A percentile compares a stretch with the other conserved stretches of the same genome.
Conservation (phyloP, 2,888 invertebrate genomes). For the Zhuqinia jingwanae region DNA sequence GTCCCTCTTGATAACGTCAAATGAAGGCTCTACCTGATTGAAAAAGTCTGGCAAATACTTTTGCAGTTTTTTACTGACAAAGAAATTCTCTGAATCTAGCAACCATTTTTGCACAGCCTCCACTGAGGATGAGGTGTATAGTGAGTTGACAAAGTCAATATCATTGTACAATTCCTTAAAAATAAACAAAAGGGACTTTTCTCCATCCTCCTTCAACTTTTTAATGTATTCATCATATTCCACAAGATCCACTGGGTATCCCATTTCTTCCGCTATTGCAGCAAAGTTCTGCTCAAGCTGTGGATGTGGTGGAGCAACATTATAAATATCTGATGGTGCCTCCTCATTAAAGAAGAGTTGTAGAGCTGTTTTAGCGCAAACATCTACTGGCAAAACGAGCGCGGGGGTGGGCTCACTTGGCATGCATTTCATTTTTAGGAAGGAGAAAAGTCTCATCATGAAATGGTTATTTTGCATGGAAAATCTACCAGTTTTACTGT, state of each 20-base stretch:
- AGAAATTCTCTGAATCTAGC: conserved; percentile 57
- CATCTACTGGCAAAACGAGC: conserved; percentile 63
- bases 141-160: conserved; percentile 64
- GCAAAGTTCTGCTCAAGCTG: conserved; percentile 61
- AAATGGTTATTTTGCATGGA: conserved; percentile 64
- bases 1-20: conserved; percentile 67
- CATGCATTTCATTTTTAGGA: conserved; percentile 63
- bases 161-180: conserved; percentile 66
- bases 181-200: conserved; percentile 50
- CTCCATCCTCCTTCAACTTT: conserved; percentile 62
- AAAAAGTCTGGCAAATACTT: conserved; percentile 57
- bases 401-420: conserved; percentile 48
- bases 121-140: conserved; percentile 61
- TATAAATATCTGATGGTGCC: conserved; percentile 63
- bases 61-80: conserved; percentile 65
- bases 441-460: conserved; percentile 65
- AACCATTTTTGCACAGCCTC: conserved; percentile 61
- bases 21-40: conserved; percentile 55
- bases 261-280: conserved; percentile 55
- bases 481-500: conserved; percentile 54
- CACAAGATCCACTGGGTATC: conserved; percentile 62
- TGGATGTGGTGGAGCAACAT: conserved; percentile 55
- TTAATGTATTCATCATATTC: conserved; percentile 66
- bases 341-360: conserved; percentile 61
- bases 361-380: conserved; percentile 34